Conservation (phyloP, 1,140 invertebrate genomes). For the Sweltsa coloradensis region DNA sequence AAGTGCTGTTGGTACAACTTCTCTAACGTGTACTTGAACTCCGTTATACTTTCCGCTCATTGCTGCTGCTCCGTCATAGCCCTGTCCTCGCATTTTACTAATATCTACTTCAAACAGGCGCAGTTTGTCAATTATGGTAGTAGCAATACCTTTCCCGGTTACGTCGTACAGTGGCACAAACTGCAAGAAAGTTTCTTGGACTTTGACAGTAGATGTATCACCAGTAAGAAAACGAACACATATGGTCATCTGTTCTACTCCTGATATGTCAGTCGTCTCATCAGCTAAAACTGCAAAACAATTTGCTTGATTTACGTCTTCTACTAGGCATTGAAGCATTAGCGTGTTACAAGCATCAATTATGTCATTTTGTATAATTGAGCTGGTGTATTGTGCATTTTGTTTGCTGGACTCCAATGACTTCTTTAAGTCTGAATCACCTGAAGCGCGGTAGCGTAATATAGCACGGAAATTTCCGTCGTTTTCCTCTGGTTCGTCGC, state of each 20-base stretch:
- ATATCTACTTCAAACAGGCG: too few relatives aligned
- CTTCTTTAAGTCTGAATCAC: constrained; percentile 16
- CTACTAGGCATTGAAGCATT: constrained; percentile 16
- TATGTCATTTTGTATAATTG: constrained; percentile 22
- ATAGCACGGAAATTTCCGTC: constrained; percentile 7
- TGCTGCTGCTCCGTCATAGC: constrained; percentile 21
- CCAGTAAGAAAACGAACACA: constrained; percentile 20
- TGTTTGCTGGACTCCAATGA: constrained; percentile 12
- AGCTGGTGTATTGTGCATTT: constrained; percentile 19
- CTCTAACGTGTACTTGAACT: constrained; percentile 23
- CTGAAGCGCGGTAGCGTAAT: constrained; percentile 4
- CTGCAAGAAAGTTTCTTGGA: constrained; percentile 21
- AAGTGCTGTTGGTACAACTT: constrained; percentile 19
- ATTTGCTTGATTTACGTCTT: constrained; percentile 16
- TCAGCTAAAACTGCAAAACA: constrained; percentile 20
- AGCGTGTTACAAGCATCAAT: constrained; percentile 18
- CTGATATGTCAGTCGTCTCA: constrained; percentile 21
- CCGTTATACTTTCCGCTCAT: constrained; percentile 22
- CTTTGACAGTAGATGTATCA: constrained; percentile 16
- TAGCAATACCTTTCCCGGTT: too few relatives aligned
- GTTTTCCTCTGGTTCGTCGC: not conserved
- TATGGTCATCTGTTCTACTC: constrained; percentile 23
- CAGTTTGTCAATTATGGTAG: too few relatives aligned
- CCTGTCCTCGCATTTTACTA: constrained; percentile 21
- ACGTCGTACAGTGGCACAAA: constrained; percentile 3